Percentiles rank a stretch among this genome's conserved stretches.
Conservation (phyloP, 2,888 invertebrate species). For the Sphinx pinastri region DNA sequence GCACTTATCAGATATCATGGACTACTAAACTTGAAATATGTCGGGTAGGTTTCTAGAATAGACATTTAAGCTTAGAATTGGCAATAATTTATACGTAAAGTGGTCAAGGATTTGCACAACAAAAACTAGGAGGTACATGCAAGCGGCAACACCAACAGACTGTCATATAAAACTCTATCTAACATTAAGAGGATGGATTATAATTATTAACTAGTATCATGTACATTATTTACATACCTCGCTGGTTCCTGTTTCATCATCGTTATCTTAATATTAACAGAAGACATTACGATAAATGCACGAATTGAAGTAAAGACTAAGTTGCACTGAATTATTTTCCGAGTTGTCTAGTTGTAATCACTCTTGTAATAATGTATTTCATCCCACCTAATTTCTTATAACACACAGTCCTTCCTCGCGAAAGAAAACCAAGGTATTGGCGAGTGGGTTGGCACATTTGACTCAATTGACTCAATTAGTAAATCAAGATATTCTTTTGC, state of each 20-base stretch:
- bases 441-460: constrained; percentile 14
- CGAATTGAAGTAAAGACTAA: no score
- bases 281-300: neutral
- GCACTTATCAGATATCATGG: no score
- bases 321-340: neutral
- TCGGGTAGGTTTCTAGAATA: no score
- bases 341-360: no score
- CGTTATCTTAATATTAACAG: neutral
- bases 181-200: neutral
- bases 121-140: no score
- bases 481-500: constrained; percentile 15
- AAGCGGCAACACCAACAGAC: no score
- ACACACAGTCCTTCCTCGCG: neutral
- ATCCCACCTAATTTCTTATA: neutral
- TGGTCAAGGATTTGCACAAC: no score
- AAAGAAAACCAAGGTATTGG: constrained; percentile 15
- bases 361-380: neutral
- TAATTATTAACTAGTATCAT: neutral
- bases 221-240: neutral
- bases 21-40: no score
- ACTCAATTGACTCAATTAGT: constrained; percentile 15
- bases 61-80: no score
- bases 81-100: no score
- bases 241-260: neutral
- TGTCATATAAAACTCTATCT: neutral